A percentile compares a stretch with the other conserved stretches of the same genome.
Conservation (phyloP, 64 coral and sea anemone genomes). For the Montipora foliosa region DNA sequence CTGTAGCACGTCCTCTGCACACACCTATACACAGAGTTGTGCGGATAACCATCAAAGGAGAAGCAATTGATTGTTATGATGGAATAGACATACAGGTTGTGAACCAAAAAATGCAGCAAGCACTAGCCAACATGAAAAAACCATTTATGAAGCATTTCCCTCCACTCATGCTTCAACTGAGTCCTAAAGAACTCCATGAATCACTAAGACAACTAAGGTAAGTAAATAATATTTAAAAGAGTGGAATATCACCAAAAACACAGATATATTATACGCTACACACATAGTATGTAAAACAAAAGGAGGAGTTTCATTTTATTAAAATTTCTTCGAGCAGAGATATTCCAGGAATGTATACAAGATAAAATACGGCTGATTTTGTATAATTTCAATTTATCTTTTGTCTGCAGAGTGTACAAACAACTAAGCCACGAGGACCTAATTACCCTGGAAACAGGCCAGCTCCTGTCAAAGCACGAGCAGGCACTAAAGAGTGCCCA, state of each 20-base stretch:
- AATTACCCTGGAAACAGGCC: conserved; percentile 36
- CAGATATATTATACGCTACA: too few relatives aligned
- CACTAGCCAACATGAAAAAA: conserved; percentile 7
- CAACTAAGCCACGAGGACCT: conserved; percentile 28
- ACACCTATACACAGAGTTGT: conserved; percentile 26
- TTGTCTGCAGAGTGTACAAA: conserved; percentile 38
- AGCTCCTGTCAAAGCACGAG: conserved; percentile 20
- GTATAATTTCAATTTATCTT: conserved; percentile 1
- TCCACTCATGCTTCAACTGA: not conserved
- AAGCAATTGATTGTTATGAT: conserved; percentile 17
- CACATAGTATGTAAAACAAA: too few relatives aligned
- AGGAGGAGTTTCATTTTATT: too few relatives aligned
- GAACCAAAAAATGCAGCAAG: conserved; percentile 19
- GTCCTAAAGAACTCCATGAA: conserved; percentile 21
- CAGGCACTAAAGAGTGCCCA: conserved; percentile 22
- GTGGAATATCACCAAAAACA: not conserved
- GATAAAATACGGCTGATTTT: not conserved
- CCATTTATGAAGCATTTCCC: not conserved
- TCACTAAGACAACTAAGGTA: conserved; percentile 16
- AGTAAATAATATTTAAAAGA: not conserved
- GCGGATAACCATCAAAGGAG: conserved; percentile 13
- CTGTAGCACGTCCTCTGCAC: not conserved
- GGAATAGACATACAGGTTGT: conserved; percentile 41
- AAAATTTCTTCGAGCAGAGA: too few relatives aligned
- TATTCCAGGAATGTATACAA: too few relatives aligned